Base-by-base conservation (phyloP, 2,113 vertebrate species). In the Uropsilus gracilis region DNA sequence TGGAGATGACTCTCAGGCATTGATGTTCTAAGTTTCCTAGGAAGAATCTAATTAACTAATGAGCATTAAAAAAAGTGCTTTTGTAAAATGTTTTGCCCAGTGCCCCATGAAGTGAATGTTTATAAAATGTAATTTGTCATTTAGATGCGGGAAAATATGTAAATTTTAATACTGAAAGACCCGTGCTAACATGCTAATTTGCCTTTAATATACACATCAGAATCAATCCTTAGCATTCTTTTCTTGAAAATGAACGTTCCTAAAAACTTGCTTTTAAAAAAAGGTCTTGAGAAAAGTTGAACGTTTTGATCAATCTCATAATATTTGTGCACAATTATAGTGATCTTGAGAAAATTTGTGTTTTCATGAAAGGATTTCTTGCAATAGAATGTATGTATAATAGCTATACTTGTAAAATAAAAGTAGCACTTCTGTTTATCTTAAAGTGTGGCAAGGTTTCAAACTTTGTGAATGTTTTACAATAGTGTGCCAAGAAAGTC, bases 341-440 rank as follows among this genome's bases (percentile, higher is more conserved):
- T n/a, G n/a, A n/a, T n/a, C n/a, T n/a, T 91, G 78, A 50, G 24
- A 82, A 86, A 91, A 7, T 1, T 1, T 78, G 1, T 63, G 32
- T 85, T 90, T 80, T 89, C 32, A 66, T n/a, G 11, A 69, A 77
- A 68, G 5, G 22, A 76, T 48, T 80, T 86, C 26, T 76, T 91
- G 63, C 81, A 72, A 72, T 84, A 69, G 13, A 78, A 30, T 75
- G 6, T 42, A 39, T 92, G 32, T 78, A 0, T 75, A 89, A 48
- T 30, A 78, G 59, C 55, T 78, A 30, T 78, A 32, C 61, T 14
- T 50, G 16, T 42, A 76, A 71, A 87, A 90, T 81, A 39, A 86
- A 95, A 95, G 48, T 81, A 59, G 26, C 34, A 72, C 10, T 87
- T 86, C 42, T 76, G 53, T 8, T 85, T 97, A 87, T 91, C 59